Conservation (phyloP, 2,888 invertebrate species). For the Lathronympha strigana region DNA sequence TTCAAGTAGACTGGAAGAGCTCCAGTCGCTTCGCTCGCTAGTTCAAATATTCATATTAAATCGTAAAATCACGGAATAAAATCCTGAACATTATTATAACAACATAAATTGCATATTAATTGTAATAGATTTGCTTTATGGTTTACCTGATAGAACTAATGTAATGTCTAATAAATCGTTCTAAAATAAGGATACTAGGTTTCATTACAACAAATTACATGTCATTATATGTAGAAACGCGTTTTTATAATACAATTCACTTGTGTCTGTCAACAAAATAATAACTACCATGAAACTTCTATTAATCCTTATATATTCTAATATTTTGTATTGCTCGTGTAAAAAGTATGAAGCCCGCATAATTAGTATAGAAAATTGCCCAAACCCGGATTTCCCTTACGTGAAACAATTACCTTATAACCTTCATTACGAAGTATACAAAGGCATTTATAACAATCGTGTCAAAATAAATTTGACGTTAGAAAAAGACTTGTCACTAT, state of each 20-base stretch:
- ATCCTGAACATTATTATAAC: too few relatives aligned
- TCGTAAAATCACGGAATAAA: too few relatives aligned
- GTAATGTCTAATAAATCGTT: conserved; percentile 2
- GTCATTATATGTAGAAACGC: too few relatives aligned
- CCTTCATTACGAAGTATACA: neutral
- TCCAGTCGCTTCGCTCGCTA: too few relatives aligned
- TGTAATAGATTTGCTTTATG: conserved; percentile 2
- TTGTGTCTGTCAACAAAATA: neutral
- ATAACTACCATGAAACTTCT: neutral
- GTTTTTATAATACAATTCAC: neutral
- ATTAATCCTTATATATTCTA: neutral
- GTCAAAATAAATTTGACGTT: neutral
- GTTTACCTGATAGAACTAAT: neutral
- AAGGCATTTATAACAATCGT: neutral
- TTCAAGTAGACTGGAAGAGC: too few relatives aligned
- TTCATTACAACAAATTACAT: neutral
- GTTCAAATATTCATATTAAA: too few relatives aligned
- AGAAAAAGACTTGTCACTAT: too few relatives aligned
- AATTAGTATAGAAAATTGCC: neutral
- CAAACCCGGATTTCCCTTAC: conserved; percentile 3
- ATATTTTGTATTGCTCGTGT: neutral
- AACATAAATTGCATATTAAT: too few relatives aligned
- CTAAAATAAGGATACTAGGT: neutral
- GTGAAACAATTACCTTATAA: neutral
- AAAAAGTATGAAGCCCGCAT: neutral